Base-by-base conservation (phyloP, 2,888 invertebrate species). In the Dicycla oo region DNA sequence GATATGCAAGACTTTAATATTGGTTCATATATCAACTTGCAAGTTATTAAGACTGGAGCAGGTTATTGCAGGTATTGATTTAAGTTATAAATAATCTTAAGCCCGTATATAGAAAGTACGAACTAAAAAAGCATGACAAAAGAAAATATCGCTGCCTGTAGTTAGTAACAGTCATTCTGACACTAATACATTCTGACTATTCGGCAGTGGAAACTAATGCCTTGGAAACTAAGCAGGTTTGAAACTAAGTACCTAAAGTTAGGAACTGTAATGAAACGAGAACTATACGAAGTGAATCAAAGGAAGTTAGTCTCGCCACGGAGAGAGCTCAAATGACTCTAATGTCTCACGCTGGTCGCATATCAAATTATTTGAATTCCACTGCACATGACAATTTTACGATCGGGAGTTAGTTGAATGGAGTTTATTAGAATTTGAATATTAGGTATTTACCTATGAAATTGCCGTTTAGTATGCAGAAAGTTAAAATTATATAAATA, bases 271-370 rank as follows among this genome's bases (percentile, higher is more conserved):
- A 73, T 73, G 64, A 70, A 80, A 83, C 64, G 43, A 51, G 53
- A 80, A 68, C 80, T 81, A 53, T 67, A 75, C 45, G 64, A 58
- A 75, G 75, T 53, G 60, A 54, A 68, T 81, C 34, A 53, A 34
- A 63, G 67, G 56, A 68, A 75, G 69, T 68, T 73, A 30, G 61
- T 34, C 47, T 66, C 47, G 13, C 65, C 58, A 15, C 40, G 15
- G 54, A 53, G 26, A 64, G 47, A 43, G 53, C 63, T 75, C 38
- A 70, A 63, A 79, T 66, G 53, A 53, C 51, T 70, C 64, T 65
- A 65, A 73, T 43, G 54, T 56, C 43, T 43, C 18, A 8, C 30
- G 45, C 63, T 38, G 34, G 30, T 53, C 66, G 40, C 49, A 69
- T 56, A 51, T 71, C 57, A 53, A 61, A 65, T 58, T 64, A 74